phyloP scores from a whole-genome alignment of 2,888 invertebrate species.

The Steinernema carpocapsae region DNA sequence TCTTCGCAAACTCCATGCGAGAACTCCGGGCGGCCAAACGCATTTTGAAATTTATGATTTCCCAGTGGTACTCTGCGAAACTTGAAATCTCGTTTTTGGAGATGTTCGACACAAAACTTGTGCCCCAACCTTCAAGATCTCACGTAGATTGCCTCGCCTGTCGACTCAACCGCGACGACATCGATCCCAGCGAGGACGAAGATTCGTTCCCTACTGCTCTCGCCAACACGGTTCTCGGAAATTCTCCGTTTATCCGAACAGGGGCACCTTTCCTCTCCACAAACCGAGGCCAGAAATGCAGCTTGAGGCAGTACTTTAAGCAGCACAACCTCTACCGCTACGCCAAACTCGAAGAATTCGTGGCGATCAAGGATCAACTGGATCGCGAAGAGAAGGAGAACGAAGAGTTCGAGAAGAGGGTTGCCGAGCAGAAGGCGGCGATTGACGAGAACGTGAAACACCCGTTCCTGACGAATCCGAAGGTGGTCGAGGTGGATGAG shows the following conservation, averaged over 20 bases:
- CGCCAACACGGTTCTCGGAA: slow-evolving; percentile 74
- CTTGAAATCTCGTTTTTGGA: slow-evolving; percentile 84
- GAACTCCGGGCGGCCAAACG: slow-evolving; percentile 64
- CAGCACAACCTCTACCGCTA: slow-evolving; percentile 45
- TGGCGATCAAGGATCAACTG: slow-evolving; percentile 26
- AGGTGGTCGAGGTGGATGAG: slow-evolving; percentile 72
- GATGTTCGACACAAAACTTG: slow-evolving; percentile 51
- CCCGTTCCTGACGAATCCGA: slow-evolving; percentile 69
- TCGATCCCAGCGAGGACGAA: slow-evolving; percentile 47
- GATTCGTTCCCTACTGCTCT: slow-evolving; percentile 48
- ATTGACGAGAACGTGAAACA: slow-evolving; percentile 41
- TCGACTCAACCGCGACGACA: slow-evolving; percentile 36
- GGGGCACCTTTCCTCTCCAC: slow-evolving; percentile 87
- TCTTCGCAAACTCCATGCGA: slow-evolving; percentile 78
- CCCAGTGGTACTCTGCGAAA: slow-evolving; percentile 80
- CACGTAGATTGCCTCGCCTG: slow-evolving; percentile 40
- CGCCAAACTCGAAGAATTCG: slow-evolving; percentile 36
- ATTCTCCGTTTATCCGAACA: slow-evolving; percentile 85
- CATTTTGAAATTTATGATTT: slow-evolving; percentile 51
- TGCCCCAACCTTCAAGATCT: slow-evolving; percentile 35
- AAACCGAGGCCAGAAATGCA: slow-evolving; percentile 75
- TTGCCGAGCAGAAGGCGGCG: slow-evolving; percentile 38
- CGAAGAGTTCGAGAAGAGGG: slow-evolving; percentile 36
- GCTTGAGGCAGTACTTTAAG: slow-evolving; percentile 69
- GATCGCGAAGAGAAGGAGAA: slow-evolving; percentile 34